phyloP scores from a whole-genome alignment of 2,888 invertebrate genomes.

The Endomychus coccineus region DNA sequence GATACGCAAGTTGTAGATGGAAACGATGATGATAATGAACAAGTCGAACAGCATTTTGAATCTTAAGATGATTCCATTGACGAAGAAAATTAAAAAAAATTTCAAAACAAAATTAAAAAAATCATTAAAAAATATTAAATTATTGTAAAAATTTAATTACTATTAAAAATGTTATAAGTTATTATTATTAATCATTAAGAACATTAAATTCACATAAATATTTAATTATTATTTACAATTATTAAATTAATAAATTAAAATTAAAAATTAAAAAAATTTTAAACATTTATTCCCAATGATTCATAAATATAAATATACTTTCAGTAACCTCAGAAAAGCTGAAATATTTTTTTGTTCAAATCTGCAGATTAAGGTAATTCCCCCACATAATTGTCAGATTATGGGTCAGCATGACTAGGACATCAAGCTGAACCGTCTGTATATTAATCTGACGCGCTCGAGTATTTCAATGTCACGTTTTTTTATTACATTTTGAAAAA shows the following conservation, averaged over 20 bases:
- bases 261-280: too few species aligned
- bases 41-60: neutral
- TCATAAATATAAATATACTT: too few species aligned
- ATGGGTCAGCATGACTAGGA: conserved; percentile 7
- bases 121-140: too few species aligned
- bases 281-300: too few species aligned
- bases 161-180: too few species aligned
- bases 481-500: conserved; percentile 8
- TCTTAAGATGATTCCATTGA: conserved; percentile 2
- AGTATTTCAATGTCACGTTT: conserved; percentile 13
- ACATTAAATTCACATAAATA: too few species aligned
- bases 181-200: too few species aligned
- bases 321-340: too few species aligned
- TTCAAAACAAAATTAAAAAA: too few species aligned
- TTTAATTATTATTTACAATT: conserved; percentile 1
- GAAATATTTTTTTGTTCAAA: neutral
- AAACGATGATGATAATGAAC: conserved; percentile 4
- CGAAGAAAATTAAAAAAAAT: conserved; percentile 1
- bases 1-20: conserved; percentile 4
- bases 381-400: conserved; percentile 12
- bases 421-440: conserved; percentile 11
- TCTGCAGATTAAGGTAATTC: neutral
- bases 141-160: too few species aligned
- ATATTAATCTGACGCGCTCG: conserved; percentile 14
- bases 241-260: neutral